Evolutionary conservation across 2,888 invertebrate species (phyloP).

Genomic region (Cheilosia grossa): DNA sequence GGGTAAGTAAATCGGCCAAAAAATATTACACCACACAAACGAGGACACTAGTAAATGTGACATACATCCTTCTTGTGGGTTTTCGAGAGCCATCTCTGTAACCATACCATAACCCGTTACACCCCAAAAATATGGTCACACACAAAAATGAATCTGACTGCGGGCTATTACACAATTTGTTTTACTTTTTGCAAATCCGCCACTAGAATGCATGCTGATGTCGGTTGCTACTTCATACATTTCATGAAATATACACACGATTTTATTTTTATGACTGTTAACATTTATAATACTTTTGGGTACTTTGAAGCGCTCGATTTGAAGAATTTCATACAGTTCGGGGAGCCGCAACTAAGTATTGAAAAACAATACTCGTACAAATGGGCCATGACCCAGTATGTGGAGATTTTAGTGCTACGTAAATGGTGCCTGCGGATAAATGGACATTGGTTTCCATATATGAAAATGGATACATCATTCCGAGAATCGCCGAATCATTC

Average conservation of each 20-base stretch:
- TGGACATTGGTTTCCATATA: too few species aligned
- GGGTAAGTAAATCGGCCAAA: neutral
- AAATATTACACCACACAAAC: constrained; percentile 1
- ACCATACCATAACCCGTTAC: neutral
- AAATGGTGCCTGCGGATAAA: too few species aligned
- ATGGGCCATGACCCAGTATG: too few species aligned
- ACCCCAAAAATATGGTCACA: neutral
- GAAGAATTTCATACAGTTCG: neutral
- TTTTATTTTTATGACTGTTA: neutral
- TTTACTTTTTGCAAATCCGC: neutral
- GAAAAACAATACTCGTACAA: neutral
- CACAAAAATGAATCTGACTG: neutral
- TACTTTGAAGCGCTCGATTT: neutral
- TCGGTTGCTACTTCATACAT: neutral
- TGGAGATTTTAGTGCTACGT: too few species aligned
- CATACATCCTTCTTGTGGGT: neutral
- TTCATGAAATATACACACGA: neutral
- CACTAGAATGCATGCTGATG: neutral
- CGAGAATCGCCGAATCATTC: too few species aligned
- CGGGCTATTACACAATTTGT: neutral
- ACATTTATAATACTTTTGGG: neutral
- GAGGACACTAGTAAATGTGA: neutral
- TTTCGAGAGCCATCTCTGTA: neutral
- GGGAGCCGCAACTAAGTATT: neutral
- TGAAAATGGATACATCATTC: too few species aligned